Evolutionary conservation across 2,113 vertebrate species (phyloP), one percentile per base, ranked within the genome.

Genomic region (Antechinus flavipes): DNA sequence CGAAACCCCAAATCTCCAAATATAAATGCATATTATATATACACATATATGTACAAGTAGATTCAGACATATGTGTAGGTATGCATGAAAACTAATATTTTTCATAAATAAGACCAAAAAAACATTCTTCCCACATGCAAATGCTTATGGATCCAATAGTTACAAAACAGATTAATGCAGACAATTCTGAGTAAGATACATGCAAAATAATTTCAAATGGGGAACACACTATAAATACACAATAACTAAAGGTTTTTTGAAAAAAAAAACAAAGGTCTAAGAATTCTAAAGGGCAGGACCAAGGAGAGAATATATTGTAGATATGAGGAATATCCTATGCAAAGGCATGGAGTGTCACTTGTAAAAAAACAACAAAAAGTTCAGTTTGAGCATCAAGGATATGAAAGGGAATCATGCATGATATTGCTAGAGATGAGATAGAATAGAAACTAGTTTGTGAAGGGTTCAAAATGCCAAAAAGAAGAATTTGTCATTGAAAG

Each of bases 21-120:
- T 23, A 84, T 84, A 84, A 42, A 90, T 93, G 93, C 30, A 95
- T 96, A 92, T 93, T 96, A 49, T 95, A 93, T 96, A 68, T 94
- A 93, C 56, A 95, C 91, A 91, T 55, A 89, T 27, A 84, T 42
- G 7, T 84, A 22, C 42, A 84, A n/a, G 6, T n/a, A 42, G 35
- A 84, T 84, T 23, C 19, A 42, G 22, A 22, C 16, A 76, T 42
- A 8, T 84, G 16, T 84, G 6, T 42, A 84, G 42, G 42, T 42
- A 42, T 84, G 8, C 61, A 84, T 84, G n/a, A 22, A 84, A 84
- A 84, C 30, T 76, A n/a, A n/a, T 19, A 42, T 84, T 68, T 68
- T 30, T 35, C 11, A 35, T 68, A 68, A 68, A 68, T 84, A 84
- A 42, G 16, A 3, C 12, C 30, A 68, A 68, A 2, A 68, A n/a